phyloP scores from a whole-genome alignment of 2,797 vertebrate species.

The Lepus townsendii region DNA sequence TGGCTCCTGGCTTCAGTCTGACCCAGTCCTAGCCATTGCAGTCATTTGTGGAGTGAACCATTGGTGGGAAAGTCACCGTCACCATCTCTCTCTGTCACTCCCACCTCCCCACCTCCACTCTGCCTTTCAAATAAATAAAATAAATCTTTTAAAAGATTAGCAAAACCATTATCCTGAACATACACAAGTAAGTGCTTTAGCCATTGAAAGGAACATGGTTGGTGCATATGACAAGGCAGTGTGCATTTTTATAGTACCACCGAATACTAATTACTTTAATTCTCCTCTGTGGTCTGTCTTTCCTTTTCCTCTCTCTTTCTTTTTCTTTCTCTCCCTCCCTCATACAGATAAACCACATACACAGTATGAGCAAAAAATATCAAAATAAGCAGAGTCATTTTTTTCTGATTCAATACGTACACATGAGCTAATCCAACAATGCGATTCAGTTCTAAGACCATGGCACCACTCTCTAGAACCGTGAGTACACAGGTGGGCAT shows the following conservation, averaged over 20 bases:
- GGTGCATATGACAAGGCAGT: not conserved
- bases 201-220: not conserved
- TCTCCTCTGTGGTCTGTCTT: not conserved
- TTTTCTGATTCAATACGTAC: not conserved
- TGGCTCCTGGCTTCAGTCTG: too few relatives aligned
- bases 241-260: not conserved
- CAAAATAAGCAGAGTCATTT: not conserved
- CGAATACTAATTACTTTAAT: not conserved
- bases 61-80: too few relatives aligned
- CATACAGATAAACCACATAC: too few relatives aligned
- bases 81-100: too few relatives aligned
- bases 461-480: fast-evolving
- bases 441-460: not conserved
- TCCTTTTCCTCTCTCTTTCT: not conserved
- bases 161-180: not conserved
- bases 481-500: not conserved
- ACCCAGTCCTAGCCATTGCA: too few relatives aligned
- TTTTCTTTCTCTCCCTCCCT: not conserved
- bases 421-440: fast-evolving
- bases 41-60: too few relatives aligned
- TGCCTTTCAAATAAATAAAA: too few relatives aligned
- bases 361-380: not conserved
- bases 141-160: not conserved
- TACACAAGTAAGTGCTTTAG: not conserved
- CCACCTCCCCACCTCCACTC: too few relatives aligned